Evolutionary conservation across 2,888 invertebrate species (phyloP), one percentile per base, ranked within the genome.

Genomic region (Ophonus ardosiacus): DNA sequence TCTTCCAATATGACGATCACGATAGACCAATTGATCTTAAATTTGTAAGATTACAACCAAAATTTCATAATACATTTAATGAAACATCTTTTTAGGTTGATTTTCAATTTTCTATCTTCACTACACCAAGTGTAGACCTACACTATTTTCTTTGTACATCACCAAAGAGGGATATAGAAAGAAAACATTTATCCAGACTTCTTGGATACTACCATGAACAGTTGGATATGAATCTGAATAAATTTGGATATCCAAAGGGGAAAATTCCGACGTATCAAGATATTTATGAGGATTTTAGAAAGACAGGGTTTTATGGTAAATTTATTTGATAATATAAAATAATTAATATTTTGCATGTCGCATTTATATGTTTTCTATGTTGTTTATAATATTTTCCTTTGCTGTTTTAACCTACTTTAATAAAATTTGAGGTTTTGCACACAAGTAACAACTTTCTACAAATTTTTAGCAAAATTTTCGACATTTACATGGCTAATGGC

Each of bases 71-170:
- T 4, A 31, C 0, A 31, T 63, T 61, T 15, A 18, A 6, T 18
- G 7, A 5, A 24, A 15, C 57, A 21, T 71, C 15, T 24, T 91
- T 91, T 0, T 88, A 92, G 92, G 91, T 92, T 68, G 92, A 92
- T 87, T 92, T 92, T 85, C 92, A 92, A 89, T 84, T 92, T 86
- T 89, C 90, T 71, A 82, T 88, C 56, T 92, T 91, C 86, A 87
- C 90, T 4, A 91, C 92, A 59, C 92, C 92, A 5, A 92, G 90
- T 0, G 85, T 92, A 21, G 92, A 93, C 88, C 86, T 92, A n/a
- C 91, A 89, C 78, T 92, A 92, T 86, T 92, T 92, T 86, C 87
- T 92, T 21, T 90, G 90, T 15, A 92, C 92, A 0, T 92, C 92
- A 86, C 89, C 90, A 21, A 88, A 87, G 71, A 86, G 88, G 8